Base-by-base conservation (phyloP, 2,797 vertebrate species). In the Ptychobarbus kaznakovi region DNA sequence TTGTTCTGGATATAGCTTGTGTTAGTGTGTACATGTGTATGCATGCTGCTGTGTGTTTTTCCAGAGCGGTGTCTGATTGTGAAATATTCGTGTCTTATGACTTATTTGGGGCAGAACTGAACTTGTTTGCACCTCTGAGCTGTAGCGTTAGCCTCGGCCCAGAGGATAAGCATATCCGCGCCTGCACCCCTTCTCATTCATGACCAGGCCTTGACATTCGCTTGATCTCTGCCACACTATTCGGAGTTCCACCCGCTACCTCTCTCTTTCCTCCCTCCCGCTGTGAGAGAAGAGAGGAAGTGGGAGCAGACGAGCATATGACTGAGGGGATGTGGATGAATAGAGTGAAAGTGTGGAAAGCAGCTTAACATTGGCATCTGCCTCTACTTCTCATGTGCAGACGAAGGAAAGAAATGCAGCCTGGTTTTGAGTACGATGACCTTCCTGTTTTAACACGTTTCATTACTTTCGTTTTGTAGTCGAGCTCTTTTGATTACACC, bases 271-370 rank as follows among this genome's bases (percentile, higher is more conserved):
- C 80, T 58, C 44, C 28, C 49, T n/a, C 16, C 2, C 4, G 63
- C 63, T 82, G 73, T 65, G 74, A 68, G 75, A 83, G 84, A 65
- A 89, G 85, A 89, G 93, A 94, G 95, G 95, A 96, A 96, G 95
- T 94, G 94, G 93, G 92, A 95, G 93, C 93, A 95, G 95, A 95
- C 94, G 89, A 88, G 88, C 94, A 87, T 92, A 91, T 94, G 95
- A 94, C 88, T 88, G 90, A 90, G 92, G 90, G 93, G 94, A 95
- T 93, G 92, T 95, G 93, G 93, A 92, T 46, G 82, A 90, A 86
- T 87, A 32, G 18, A 46, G 73, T 77, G 74, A 79, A 86, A 81
- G 70, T 53, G 44, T 53, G 46, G 42, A 65, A 81, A 75, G 35
- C 61, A 8, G 63, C 69, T 16, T 46, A 51, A 12, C 56, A 20